phyloP scores from a whole-genome alignment of 2,797 vertebrate species.

The Coranthus polyacanthus region DNA sequence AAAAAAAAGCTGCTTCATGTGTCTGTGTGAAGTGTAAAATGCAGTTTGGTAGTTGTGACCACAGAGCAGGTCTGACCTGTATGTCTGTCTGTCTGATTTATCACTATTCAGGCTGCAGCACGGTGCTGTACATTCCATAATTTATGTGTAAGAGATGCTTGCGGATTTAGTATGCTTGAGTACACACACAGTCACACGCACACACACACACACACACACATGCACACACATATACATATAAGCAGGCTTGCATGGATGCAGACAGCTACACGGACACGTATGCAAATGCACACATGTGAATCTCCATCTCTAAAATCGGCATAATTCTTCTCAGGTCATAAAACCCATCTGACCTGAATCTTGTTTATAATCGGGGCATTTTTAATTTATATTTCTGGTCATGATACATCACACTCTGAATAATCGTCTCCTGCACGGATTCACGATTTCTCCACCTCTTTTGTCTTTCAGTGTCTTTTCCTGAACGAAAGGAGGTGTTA shows the following conservation, averaged over 20 bases:
- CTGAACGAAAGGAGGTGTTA: slow-evolving; percentile 11
- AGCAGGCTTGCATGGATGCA: slow-evolving; percentile 19
- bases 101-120: slow-evolving; percentile 44
- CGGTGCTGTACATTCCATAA: slow-evolving; percentile 57
- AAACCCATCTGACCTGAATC: slow-evolving; percentile 25
- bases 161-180: slow-evolving; percentile 44
- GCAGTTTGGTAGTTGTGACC: slow-evolving; percentile 15
- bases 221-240: slow-evolving; percentile 34
- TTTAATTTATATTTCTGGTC: slow-evolving; percentile 8
- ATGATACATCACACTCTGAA: neutral
- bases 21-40: slow-evolving; percentile 12
- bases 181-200: slow-evolving; percentile 24
- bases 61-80: slow-evolving; percentile 50
- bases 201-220: slow-evolving; percentile 26
- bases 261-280: slow-evolving; percentile 39
- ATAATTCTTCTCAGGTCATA: slow-evolving; percentile 35
- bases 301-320: slow-evolving; percentile 11
- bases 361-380: slow-evolving; percentile 20
- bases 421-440: neutral
- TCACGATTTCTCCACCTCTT: neutral
- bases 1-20: neutral
- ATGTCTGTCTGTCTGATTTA: slow-evolving; percentile 52
- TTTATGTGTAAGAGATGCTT: slow-evolving; percentile 66
- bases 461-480: slow-evolving; percentile 6
- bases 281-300: slow-evolving; percentile 43